phyloP scores from a whole-genome alignment of 2,888 invertebrate genomes.

The Mamestra brassicae region DNA sequence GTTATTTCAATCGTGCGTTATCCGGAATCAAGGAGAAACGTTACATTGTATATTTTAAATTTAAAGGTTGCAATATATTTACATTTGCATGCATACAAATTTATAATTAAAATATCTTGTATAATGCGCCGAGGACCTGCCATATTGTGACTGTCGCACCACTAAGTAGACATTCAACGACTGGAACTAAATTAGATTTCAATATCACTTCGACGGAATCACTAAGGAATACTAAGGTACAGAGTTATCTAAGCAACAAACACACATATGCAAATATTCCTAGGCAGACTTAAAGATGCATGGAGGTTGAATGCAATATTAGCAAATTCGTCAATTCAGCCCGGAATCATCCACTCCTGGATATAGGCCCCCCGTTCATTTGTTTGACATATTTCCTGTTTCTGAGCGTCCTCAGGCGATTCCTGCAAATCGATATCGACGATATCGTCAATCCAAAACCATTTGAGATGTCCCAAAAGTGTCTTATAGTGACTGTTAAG shows the following conservation, averaged over 20 bases:
- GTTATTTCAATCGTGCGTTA: background rate
- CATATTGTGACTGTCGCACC: constrained; percentile 4
- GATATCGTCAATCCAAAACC: too few relatives aligned
- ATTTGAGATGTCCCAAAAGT: too few relatives aligned
- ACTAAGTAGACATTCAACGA: background rate
- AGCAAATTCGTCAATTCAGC: too few relatives aligned
- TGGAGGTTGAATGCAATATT: background rate
- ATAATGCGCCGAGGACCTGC: background rate
- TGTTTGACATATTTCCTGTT: too few relatives aligned
- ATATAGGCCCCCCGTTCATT: too few relatives aligned
- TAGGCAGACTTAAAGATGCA: too few relatives aligned
- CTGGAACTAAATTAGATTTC: background rate
- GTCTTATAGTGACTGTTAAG: too few relatives aligned
- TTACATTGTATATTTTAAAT: constrained; percentile 3
- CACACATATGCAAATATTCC: background rate
- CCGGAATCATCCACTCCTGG: too few relatives aligned
- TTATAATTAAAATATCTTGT: constrained; percentile 22
- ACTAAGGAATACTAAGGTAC: background rate
- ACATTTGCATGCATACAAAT: constrained; percentile 12
- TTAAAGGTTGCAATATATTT: background rate
- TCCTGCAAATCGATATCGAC: too few relatives aligned
- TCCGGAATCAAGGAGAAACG: background rate
- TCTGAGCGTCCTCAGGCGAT: too few relatives aligned
- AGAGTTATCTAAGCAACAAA: too few relatives aligned
- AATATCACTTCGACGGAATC: background rate